phyloP scores from a whole-genome alignment of 2,888 invertebrate genomes.

The Baccha elongata region DNA sequence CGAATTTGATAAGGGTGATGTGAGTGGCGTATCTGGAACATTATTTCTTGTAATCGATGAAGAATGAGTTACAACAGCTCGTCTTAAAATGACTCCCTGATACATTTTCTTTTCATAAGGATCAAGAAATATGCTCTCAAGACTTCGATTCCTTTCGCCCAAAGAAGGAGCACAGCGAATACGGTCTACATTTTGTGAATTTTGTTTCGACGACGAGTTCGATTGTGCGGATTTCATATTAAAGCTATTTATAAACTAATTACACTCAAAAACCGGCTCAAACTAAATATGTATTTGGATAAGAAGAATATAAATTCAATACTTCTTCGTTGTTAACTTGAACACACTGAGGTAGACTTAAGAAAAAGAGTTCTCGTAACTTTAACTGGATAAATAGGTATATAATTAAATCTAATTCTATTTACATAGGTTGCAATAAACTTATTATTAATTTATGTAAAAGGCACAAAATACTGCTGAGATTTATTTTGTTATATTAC shows the following conservation, averaged over 20 bases:
- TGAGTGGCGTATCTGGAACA: conserved; percentile 45
- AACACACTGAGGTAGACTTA: conserved; percentile 65
- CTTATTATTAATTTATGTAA: conserved; percentile 17
- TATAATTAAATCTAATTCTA: conserved; percentile 32
- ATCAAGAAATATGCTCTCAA: conserved; percentile 42
- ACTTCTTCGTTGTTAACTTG: conserved; percentile 31
- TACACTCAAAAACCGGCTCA: conserved; percentile 27
- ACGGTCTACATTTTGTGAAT: conserved; percentile 23
- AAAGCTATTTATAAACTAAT: conserved; percentile 16
- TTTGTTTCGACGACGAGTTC: conserved; percentile 16
- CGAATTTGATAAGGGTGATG: conserved; percentile 48
- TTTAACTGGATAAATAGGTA: conserved; percentile 36
- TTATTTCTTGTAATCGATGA: conserved; percentile 35
- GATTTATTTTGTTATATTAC: conserved; percentile 24
- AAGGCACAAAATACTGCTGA: conserved; percentile 59
- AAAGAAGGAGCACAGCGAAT: conserved; percentile 19
- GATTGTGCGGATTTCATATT: conserved; percentile 64
- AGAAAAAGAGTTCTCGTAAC: neutral
- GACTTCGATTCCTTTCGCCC: conserved; percentile 46
- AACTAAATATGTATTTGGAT: neutral
- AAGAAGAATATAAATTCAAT: neutral
- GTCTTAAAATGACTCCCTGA: conserved; percentile 41
- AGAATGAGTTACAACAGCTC: conserved; percentile 19
- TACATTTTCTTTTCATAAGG: conserved; percentile 17
- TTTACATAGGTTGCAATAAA: conserved; percentile 12